These are phyloP conservation scores for Drosophila cracens DNA, from an alignment of 2,888 invertebrate species.

Conservation along the genomic window DNA sequence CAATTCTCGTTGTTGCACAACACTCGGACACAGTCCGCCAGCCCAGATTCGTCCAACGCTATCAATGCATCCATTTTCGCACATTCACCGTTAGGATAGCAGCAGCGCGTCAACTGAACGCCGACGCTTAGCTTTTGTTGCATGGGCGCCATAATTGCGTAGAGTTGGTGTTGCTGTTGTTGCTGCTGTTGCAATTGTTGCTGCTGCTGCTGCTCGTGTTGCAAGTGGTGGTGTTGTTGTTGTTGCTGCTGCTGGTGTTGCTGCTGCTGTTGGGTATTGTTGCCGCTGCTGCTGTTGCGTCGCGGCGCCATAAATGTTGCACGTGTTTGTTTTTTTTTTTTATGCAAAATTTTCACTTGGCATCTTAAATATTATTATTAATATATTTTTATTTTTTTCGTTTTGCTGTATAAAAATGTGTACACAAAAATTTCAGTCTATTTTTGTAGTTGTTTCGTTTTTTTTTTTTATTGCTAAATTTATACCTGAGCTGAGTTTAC, in stretches of 20 bases:
- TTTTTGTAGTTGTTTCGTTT: slow-evolving; percentile 21
- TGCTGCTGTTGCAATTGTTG: slow-evolving; percentile 43
- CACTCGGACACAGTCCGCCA: slow-evolving; percentile 93
- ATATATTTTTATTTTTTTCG: slow-evolving; percentile 1
- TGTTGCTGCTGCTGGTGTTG: slow-evolving; percentile 78
- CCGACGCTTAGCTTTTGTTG: slow-evolving; percentile 63
- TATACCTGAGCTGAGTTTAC: slow-evolving; percentile 75
- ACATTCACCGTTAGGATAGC: slow-evolving; percentile 93
- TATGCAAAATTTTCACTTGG: slow-evolving; percentile 14
- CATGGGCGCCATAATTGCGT: slow-evolving; percentile 80
- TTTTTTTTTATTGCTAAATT: slow-evolving; percentile 38
- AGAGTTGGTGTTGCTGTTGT: slow-evolving; percentile 48
- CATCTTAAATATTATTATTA: slow-evolving; percentile 17
- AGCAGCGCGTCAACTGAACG: slow-evolving; percentile 88
- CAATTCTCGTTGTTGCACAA: slow-evolving; percentile 98
- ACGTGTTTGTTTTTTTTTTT: slow-evolving; percentile 29
- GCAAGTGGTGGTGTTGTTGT: slow-evolving; percentile 73
- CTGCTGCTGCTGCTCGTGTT: slow-evolving; percentile 36
- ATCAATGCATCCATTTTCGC: slow-evolving; percentile 88
- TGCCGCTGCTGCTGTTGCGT: slow-evolving; percentile 85
- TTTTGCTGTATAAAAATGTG: slow-evolving; percentile 51
- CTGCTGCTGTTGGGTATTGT: slow-evolving; percentile 76
- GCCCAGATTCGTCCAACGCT: slow-evolving; percentile 89
- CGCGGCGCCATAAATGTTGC: slow-evolving; percentile 86
- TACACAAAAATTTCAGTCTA: slow-evolving; percentile 65